Base-by-base conservation (phyloP, 2,113 vertebrate genomes). In the Saguinus imperator region DNA sequence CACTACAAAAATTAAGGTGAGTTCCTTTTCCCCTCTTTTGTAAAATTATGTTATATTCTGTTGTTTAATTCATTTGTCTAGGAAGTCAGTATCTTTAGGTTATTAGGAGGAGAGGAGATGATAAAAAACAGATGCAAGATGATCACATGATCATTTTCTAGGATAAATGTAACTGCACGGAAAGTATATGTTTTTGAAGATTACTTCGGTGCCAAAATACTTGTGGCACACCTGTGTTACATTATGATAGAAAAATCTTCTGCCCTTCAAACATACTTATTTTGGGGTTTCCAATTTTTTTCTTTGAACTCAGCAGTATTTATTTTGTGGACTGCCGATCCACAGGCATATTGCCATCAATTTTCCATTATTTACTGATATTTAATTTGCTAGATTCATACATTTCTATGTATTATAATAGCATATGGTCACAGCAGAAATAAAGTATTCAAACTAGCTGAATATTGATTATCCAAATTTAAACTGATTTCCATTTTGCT, bases 401-500 rank as follows among this genome's bases (percentile, higher is more conserved):
- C 20, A 94, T 90, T 90, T 77, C 50, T 92, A 68, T 20, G 92
- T 75, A 70, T 68, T 92, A 32, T 61, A 70, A 85, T 48, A 95
- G 17, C 58, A 92, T 48, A 73, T 68, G 20, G 20, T 58, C 55
- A 43, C 40, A 73, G 45, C 87, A 58, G 76, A 96, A 87, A 94
- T 70, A 80, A 87, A 89, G 35, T 82, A 93, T 61, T 88, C 72
- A 92, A 48, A 29, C 18, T 79, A 58, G 81, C 64, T 79, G 52
- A 94, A 85, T 93, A 91, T 64, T 90, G 84, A 70, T 93, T 21
- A 58, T 83, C 23, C 81, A 94, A 73, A 43, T 35, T 87, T 77
- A 96, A 97, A 95, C 43, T 88, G 45, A 94, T 96, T 92, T 95
- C 64, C 79, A 20, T 90, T 94, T 94, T 52, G 81, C 84, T 97